Conservation (phyloP, 2,113 vertebrate genomes). For the Muntiacus muntjak region DNA sequence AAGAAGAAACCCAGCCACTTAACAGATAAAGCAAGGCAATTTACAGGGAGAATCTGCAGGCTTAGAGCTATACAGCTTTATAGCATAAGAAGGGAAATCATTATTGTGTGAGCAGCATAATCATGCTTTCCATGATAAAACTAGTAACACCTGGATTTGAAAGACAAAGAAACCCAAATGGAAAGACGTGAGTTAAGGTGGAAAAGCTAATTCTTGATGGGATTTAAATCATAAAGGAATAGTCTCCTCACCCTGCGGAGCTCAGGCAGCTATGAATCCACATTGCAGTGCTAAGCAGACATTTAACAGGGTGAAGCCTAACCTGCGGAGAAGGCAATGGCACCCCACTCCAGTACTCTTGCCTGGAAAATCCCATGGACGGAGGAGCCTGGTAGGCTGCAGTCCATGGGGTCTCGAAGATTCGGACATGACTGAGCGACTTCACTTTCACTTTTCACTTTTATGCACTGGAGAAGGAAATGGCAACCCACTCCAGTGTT, state of each 20-base stretch:
- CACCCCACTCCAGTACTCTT: too few relatives aligned
- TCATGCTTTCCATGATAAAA: not conserved
- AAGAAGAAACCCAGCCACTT: not conserved
- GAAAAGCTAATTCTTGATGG: not conserved
- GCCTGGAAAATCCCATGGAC: too few relatives aligned
- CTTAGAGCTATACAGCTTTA: not conserved
- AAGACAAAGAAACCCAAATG: not conserved
- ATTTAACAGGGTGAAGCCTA: not conserved
- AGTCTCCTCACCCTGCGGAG: not conserved
- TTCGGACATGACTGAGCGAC: too few relatives aligned
- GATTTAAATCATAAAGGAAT: not conserved
- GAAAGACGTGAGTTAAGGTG: not conserved
- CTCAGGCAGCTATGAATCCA: not conserved
- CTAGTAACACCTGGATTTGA: not conserved
- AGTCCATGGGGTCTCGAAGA: too few relatives aligned
- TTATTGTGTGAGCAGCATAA: not conserved
- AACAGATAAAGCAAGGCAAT: not conserved
- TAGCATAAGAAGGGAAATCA: not conserved
- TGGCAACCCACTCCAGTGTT: too few relatives aligned
- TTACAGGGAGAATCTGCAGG: not conserved
- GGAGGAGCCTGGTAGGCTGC: too few relatives aligned
- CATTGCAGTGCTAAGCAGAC: not conserved
- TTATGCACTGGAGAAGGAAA: too few relatives aligned
- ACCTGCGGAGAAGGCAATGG: too few relatives aligned
- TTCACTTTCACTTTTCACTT: too few relatives aligned